A percentile compares a stretch with the other conserved stretches of the same genome.
These are phyloP conservation scores for Cordylochernes scorpioides DNA, from an alignment of 2,888 invertebrate genomes.

Conservation along the genomic window DNA sequence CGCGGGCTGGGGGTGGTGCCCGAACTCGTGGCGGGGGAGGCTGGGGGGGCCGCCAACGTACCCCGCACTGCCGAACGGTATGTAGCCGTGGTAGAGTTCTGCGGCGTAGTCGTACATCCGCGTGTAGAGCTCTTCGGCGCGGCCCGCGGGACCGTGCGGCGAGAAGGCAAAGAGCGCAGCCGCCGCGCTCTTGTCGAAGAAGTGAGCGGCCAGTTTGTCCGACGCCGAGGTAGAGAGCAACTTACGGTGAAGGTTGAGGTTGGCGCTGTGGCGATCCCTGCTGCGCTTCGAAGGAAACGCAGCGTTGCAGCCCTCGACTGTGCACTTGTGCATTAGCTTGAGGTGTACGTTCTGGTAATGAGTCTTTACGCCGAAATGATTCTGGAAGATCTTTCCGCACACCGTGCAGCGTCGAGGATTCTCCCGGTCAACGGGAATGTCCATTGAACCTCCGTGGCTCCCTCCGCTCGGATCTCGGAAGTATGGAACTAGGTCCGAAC, in stretches of 20 bases:
- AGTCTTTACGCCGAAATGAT: constrained; percentile 68
- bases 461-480: no score
- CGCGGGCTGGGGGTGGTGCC: no score
- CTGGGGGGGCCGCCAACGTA: no score
- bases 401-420: constrained; percentile 70
- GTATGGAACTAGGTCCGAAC: no score
- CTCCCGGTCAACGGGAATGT: constrained; percentile 68
- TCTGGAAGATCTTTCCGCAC: constrained; percentile 76
- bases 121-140: constrained; percentile 49
- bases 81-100: no score
- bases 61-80: no score
- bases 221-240: constrained; percentile 37
- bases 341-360: constrained; percentile 88
- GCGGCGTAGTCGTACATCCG: constrained; percentile 36
- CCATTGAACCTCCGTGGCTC: no score
- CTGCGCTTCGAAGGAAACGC: constrained; percentile 76
- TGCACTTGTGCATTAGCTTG: constrained; percentile 81
- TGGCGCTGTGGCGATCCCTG: constrained; percentile 71
- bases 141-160: constrained; percentile 23
- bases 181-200: constrained; percentile 17
- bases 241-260: constrained; percentile 67
- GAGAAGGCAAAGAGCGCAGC: constrained; percentile 27
- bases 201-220: constrained; percentile 10
- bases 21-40: no score
- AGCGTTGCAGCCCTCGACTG: constrained; percentile 75